These are phyloP conservation scores for Siphamia tubifer DNA, from an alignment of 2,113 vertebrate species.

Conservation along the genomic window DNA sequence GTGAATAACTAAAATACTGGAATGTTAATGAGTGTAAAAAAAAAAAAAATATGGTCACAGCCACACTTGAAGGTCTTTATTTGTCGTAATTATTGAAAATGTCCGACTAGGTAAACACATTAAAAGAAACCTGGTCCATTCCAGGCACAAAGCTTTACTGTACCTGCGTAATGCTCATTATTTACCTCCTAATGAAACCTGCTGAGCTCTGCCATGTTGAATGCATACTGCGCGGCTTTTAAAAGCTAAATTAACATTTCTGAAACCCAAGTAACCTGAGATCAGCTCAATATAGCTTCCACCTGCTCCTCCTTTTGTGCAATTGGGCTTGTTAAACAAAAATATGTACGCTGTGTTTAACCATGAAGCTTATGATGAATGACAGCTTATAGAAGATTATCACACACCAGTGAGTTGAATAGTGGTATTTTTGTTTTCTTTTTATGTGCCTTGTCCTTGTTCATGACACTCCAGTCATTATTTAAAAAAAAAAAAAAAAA, in stretches of 20 bases:
- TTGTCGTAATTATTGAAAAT: neutral
- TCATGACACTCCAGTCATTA: too few species aligned
- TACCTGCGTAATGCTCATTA: neutral
- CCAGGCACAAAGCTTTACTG: neutral
- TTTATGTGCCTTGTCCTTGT: neutral
- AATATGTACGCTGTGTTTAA: slow-evolving; percentile 6
- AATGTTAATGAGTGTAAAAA: neutral
- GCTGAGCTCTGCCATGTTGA: neutral
- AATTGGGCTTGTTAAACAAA: slow-evolving; percentile 9
- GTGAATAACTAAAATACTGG: neutral
- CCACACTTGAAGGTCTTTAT: neutral
- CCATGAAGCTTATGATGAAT: neutral
- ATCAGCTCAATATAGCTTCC: slow-evolving; percentile 32
- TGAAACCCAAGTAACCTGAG: slow-evolving; percentile 36
- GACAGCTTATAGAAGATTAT: neutral
- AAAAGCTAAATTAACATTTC: slow-evolving; percentile 22
- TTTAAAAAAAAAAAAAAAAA: neutral
- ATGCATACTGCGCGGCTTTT: neutral
- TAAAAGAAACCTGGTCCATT: neutral
- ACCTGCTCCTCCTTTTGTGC: slow-evolving; percentile 33
- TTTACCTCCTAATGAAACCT: slow-evolving; percentile 16
- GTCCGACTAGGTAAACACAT: neutral
- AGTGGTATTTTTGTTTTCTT: too few species aligned
- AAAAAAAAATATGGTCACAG: neutral
- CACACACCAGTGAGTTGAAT: neutral